Evolutionary conservation across 2,797 vertebrate genomes (phyloP).

Genomic region (Spheniscus humboldti): DNA sequence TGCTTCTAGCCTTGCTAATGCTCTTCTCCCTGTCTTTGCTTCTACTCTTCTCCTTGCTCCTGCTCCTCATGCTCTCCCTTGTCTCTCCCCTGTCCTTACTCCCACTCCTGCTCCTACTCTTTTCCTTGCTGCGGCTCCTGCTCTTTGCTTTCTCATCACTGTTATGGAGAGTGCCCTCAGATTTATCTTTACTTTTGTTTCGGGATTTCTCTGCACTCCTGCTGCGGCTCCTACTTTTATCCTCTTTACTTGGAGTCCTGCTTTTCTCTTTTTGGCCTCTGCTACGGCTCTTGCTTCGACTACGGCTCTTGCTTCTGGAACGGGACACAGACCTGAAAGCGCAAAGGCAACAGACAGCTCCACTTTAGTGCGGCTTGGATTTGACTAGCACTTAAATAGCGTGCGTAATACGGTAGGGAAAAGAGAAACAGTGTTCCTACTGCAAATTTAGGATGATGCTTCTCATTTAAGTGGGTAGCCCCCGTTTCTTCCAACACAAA

Average conservation of each 20-base stretch:
- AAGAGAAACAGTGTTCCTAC: background rate
- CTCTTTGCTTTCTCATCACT: constrained; percentile 71
- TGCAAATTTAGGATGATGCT: background rate
- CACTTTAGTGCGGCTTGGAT: background rate
- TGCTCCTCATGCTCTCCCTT: constrained; percentile 61
- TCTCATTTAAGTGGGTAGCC: background rate
- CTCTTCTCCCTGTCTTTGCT: constrained; percentile 77
- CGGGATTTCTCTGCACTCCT: constrained; percentile 67
- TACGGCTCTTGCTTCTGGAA: constrained; percentile 82
- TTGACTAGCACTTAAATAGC: background rate
- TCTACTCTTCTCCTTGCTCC: constrained; percentile 73
- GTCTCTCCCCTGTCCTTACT: constrained; percentile 63
- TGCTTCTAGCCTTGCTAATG: constrained; percentile 71
- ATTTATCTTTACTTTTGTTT: constrained; percentile 74
- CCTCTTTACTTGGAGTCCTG: constrained; percentile 79
- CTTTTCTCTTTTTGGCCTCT: constrained; percentile 75
- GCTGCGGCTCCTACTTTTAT: constrained; percentile 82
- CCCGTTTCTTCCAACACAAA: background rate
- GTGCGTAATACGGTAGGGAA: fast-evolving
- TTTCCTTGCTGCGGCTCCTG: constrained; percentile 73
- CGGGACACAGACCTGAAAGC: constrained; percentile 81
- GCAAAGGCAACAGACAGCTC: constrained; percentile 1
- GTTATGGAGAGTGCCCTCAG: constrained; percentile 67
- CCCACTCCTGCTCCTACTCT: constrained; percentile 72
- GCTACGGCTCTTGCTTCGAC: constrained; percentile 79